Evolutionary conservation across 2,888 invertebrate species (phyloP).

Genomic region (Hedychridium roseum): DNA sequence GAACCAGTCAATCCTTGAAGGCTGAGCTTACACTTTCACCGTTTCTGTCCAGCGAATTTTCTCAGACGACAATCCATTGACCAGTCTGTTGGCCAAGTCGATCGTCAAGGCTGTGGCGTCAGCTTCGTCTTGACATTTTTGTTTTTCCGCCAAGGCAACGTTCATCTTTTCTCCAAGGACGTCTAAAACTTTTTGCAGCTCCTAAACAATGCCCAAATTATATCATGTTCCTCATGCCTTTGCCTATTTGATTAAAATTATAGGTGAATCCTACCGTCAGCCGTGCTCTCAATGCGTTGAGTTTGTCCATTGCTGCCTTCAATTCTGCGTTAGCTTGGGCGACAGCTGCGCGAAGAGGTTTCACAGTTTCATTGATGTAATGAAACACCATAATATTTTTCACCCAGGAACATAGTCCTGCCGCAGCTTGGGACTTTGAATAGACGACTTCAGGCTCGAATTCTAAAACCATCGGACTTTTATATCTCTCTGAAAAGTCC

Average conservation of each 20-base stretch:
- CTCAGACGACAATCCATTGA: conserved; percentile 92
- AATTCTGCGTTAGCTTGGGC: conserved; percentile 86
- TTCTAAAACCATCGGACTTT: conserved; percentile 66
- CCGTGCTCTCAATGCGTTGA: conserved; percentile 78
- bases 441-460: conserved; percentile 86
- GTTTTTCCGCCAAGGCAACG: conserved; percentile 83
- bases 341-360: conserved; percentile 88
- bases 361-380: conserved; percentile 89
- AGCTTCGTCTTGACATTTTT: conserved; percentile 91
- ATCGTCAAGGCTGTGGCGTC: conserved; percentile 89
- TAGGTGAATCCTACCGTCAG: conserved; percentile 66
- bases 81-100: conserved; percentile 89
- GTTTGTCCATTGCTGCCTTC: conserved; percentile 80
- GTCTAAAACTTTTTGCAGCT: conserved; percentile 80
- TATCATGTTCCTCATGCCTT: not conserved
- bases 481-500: conserved; percentile 5
- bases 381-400: conserved; percentile 91
- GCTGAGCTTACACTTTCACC: conserved; percentile 65
- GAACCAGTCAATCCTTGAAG: not conserved
- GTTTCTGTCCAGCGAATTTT: conserved; percentile 84
- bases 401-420: conserved; percentile 94
- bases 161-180: conserved; percentile 84
- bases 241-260: not conserved
- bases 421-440: conserved; percentile 89
- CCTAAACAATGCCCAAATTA: conserved; percentile 55